Evolutionary conservation across 1,140 invertebrate species (phyloP), one percentile per base, ranked within the genome.

Genomic region (Sipha flava): DNA sequence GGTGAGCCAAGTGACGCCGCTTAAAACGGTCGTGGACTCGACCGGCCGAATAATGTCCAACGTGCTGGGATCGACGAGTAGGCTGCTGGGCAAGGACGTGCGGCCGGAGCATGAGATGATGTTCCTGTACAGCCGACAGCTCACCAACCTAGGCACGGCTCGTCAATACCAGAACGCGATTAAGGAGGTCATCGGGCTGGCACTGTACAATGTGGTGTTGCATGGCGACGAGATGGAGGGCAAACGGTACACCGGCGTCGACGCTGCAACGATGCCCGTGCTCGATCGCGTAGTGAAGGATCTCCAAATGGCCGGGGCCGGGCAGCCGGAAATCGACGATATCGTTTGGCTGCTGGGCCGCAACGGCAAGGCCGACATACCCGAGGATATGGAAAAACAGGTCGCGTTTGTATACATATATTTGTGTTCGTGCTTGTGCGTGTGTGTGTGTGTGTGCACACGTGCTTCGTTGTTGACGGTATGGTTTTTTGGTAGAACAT

Each of bases 231-330:
- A 43, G 23, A 45, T 68, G 40, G 4, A 21, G 0, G 10, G 14
- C 37, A 0, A 23, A 23, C 2, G 2, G 3, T 0, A 21, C 18
- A 6, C 0, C 14, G 0, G 7, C 7, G 16, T 40, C 37, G 1
- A 26, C 10, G 1, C 43, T 1, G 1, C 1, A 0, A 2, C 0
- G 0, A 16, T 68, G 37, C 40, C 64, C 5, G 64, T 68, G 5
- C 64, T 68, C 5, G 0, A 40, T 2, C 5, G 18, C 0, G 31
- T 64, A 4, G 23, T 26, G 1, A 0, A 3, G 1, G 1, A 18
- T 0, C 34, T 68, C 14, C 1, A 16, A 12, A 18, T 0, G 1
- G 40, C 23, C 14, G 23, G 23, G 1, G 40, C 37, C 0, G 3
- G 10, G 21, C 0, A 10, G 0, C 1, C 26, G 0, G 37, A 45